Base-by-base conservation (phyloP, 2,888 invertebrate species). In the Dinocampus coccinellae region DNA sequence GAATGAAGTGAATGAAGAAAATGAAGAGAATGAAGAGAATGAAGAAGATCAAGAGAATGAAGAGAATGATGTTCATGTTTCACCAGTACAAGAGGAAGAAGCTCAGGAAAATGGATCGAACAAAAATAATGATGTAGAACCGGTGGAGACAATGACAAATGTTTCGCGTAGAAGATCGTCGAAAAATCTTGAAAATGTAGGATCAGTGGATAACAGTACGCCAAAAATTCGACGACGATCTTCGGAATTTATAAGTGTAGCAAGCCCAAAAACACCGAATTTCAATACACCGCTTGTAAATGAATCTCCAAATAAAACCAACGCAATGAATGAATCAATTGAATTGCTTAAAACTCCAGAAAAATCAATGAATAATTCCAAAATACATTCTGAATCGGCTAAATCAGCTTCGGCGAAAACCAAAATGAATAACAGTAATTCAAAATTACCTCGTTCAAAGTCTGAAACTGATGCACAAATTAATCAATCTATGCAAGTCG, bases 181-280 rank as follows among this genome's bases (percentile, higher is more conserved):
- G 10, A 70, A 65, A 67, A 36, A 68, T 47, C 26, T 65, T 13
- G n/a, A 22, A 9, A 16, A 29, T 10, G 13, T 4, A 11, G 3
- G 33, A 2, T 57, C 66, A 42, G 20, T 63, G 10, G 60, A 75
- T 13, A 68, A 63, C 42, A 75, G 75, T 58, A 75, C 75, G 6
- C 73, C 73, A 55, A 73, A 72, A 22, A 22, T 60, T 63, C 63
- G 1, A 2, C 20, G 11, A 67, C 26, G 22, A 22, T 62, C 26
- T 57, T 64, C 29, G 52, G 55, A 7, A 13, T 60, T 9, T 36
- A 60, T n/a, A 65, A 13, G 0, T 60, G 33, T 39, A 3, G 7
- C 22, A 10, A 47, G 52, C 0, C 26, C 69, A 42, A 65, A 26
- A 13, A 70, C 57, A 55, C 47, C 53, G 26, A 60, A 42, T 53